A percentile compares a stretch with the other conserved stretches of the same genome.
Evolutionary conservation across 2,113 vertebrate genomes (phyloP).

Genomic region (Festucalex cinctus): DNA sequence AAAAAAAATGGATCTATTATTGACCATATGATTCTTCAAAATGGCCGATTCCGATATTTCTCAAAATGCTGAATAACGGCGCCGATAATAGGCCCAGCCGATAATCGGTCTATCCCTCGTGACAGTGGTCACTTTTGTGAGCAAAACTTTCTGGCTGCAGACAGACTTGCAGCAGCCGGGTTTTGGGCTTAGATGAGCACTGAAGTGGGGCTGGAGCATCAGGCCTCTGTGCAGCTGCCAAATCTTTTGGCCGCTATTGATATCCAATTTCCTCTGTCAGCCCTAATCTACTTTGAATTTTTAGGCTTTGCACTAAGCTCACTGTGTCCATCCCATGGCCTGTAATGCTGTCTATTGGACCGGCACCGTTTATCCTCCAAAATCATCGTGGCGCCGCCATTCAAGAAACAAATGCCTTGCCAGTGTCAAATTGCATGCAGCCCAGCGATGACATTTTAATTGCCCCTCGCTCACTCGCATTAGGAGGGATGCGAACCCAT

Average conservation of each 20-base stretch:
- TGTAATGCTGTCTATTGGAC: constrained; percentile 26
- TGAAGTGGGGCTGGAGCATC: constrained; percentile 32
- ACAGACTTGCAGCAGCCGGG: constrained; percentile 18
- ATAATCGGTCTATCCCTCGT: no score
- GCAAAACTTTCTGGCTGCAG: constrained; percentile 19
- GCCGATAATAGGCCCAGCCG: no score
- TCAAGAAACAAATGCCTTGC: constrained; percentile 43
- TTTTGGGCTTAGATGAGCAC: constrained; percentile 31
- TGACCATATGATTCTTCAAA: no score
- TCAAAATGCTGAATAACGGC: no score
- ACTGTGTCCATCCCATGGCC: constrained; percentile 43
- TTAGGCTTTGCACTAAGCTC: constrained; percentile 48
- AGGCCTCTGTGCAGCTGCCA: constrained; percentile 49
- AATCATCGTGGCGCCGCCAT: constrained; percentile 40
- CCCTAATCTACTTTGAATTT: constrained; percentile 67
- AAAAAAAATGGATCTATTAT: no score
- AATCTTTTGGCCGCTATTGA: constrained; percentile 63
- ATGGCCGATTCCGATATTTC: no score
- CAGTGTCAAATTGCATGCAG: constrained; percentile 18
- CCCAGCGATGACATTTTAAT: constrained; percentile 50
- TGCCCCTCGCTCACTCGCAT: constrained; percentile 43
- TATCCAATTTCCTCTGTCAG: constrained; percentile 64
- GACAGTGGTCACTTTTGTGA: neutral
- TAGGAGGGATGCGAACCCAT: constrained; percentile 47
- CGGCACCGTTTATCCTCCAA: constrained; percentile 25